Conservation (phyloP, 2,797 vertebrate genomes). For the Chrosomus eos region DNA sequence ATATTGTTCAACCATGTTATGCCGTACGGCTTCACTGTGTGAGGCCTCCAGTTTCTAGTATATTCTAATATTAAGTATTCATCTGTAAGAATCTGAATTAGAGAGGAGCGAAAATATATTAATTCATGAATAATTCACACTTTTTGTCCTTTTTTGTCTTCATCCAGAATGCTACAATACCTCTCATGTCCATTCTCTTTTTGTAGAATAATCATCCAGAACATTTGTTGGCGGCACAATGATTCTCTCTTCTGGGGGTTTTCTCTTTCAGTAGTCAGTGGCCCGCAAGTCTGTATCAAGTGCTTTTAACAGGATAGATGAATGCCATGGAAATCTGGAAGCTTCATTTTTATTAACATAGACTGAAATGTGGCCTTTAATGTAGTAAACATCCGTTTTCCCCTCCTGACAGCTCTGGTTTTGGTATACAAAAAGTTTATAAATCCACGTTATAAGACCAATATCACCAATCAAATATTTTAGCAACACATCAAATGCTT, state of each 20-base stretch:
- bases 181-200: not conserved
- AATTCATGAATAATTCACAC: not conserved
- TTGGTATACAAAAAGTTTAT: not conserved
- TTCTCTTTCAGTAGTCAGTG: slow-evolving; percentile 1
- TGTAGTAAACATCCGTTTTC: not conserved
- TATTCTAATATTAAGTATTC: not conserved
- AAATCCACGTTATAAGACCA: not conserved
- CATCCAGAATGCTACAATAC: not conserved
- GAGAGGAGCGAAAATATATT: not conserved
- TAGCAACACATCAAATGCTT: not conserved
- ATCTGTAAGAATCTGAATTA: not conserved
- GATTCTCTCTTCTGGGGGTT: not conserved
- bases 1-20: not conserved
- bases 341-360: not conserved
- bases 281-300: not conserved
- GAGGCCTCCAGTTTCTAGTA: not conserved
- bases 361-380: not conserved
- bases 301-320: not conserved
- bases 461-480: not conserved
- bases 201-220: not conserved
- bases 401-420: not conserved
- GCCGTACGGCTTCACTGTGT: not conserved
- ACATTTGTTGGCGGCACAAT: not conserved
- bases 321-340: not conserved
- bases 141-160: not conserved